Evolutionary conservation across 2,113 vertebrate species (phyloP).

Genomic region (Oryctolagus cuniculus): DNA sequence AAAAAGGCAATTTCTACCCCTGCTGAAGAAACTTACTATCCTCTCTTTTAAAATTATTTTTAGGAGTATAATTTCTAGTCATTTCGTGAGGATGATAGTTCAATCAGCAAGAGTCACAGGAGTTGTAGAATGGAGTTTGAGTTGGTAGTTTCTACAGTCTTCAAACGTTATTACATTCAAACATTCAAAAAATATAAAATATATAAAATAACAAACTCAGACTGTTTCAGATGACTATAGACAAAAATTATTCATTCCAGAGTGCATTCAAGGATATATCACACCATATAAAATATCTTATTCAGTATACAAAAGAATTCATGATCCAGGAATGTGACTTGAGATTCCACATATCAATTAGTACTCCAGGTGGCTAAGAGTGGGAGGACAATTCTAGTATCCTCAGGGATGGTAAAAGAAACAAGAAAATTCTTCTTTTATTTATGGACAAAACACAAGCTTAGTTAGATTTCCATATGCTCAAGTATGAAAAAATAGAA

Average conservation of each 20-base stretch:
- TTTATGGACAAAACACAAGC: neutral
- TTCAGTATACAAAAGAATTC: neutral
- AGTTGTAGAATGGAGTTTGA: neutral
- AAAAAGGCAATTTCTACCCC: neutral
- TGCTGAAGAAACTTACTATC: neutral
- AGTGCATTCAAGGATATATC: neutral
- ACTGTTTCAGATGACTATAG: neutral
- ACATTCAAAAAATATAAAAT: neutral
- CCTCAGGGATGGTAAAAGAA: accelerated
- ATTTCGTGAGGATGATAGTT: neutral
- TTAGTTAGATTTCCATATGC: neutral
- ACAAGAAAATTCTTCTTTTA: neutral
- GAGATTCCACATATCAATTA: neutral
- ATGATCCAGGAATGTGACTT: neutral
- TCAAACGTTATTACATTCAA: neutral
- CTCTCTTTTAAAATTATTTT: neutral
- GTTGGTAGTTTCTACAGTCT: neutral
- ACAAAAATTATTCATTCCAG: neutral
- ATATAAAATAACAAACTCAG: neutral
- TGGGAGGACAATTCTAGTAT: constrained; percentile 24
- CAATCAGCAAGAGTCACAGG: neutral
- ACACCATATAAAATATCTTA: neutral
- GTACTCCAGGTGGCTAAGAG: neutral
- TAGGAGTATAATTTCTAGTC: neutral
- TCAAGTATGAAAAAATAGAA: neutral